Evolutionary conservation across 2,888 invertebrate species (phyloP).

Genomic region (Amorpha juglandis): DNA sequence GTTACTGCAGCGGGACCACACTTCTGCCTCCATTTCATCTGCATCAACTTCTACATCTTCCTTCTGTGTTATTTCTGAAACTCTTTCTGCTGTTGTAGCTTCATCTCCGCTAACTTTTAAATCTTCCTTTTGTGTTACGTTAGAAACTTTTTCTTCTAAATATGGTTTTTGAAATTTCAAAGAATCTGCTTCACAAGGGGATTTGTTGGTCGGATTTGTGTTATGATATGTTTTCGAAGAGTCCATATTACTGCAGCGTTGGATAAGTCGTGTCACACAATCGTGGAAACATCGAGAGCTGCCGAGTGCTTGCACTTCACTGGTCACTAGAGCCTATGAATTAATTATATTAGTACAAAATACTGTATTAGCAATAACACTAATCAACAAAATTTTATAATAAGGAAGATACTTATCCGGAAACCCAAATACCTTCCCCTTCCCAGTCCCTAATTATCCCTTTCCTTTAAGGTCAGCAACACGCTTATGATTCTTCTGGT

Average conservation of each 20-base stretch:
- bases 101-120: not conserved
- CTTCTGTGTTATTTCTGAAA: too few relatives aligned
- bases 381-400: too few relatives aligned
- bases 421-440: too few relatives aligned
- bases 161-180: not conserved
- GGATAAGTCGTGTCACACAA: conserved; percentile 84
- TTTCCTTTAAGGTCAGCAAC: too few relatives aligned
- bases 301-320: conserved; percentile 86
- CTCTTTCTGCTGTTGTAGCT: too few relatives aligned
- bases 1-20: conserved; percentile 92
- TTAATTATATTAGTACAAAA: not conserved
- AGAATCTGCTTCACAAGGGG: conserved; percentile 40
- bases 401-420: too few relatives aligned
- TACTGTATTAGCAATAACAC: too few relatives aligned
- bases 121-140: not conserved
- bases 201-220: not conserved
- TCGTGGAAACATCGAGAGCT: conserved; percentile 82
- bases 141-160: not conserved
- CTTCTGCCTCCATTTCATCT: conserved; percentile 52
- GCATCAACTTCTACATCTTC: not conserved
- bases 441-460: too few relatives aligned
- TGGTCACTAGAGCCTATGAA: conserved; percentile 89
- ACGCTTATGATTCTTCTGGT: too few relatives aligned
- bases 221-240: not conserved
- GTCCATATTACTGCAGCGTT: conserved; percentile 59